A percentile compares a stretch with the other conserved stretches of the same genome.
These are phyloP conservation scores for Stylophora pistillata DNA, from an alignment of 64 coral and sea anemone species.

Conservation along the genomic window DNA sequence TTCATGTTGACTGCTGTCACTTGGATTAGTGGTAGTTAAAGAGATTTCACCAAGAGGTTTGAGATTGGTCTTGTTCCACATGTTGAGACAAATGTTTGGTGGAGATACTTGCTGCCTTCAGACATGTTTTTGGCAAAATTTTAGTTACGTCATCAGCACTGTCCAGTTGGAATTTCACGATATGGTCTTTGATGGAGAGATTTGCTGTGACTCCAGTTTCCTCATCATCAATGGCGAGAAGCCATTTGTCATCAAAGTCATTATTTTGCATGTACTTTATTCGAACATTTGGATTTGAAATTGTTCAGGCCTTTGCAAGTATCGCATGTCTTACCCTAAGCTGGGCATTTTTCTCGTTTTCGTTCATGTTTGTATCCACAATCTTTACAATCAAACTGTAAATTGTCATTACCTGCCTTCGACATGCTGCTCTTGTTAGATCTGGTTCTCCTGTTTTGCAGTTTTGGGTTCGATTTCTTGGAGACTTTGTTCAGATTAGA, in stretches of 20 bases:
- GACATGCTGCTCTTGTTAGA: too few species aligned
- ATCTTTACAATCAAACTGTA: too few species aligned
- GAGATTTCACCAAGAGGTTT: conserved; percentile 33
- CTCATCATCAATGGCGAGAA: too few species aligned
- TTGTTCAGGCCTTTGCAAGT: neutral
- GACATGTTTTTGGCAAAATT: conserved; percentile 40
- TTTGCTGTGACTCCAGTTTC: too few species aligned
- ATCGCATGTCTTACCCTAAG: neutral
- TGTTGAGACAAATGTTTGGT: conserved; percentile 1
- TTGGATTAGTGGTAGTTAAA: neutral
- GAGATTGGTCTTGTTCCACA: conserved; percentile 51
- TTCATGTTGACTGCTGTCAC: neutral
- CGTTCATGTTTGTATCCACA: neutral
- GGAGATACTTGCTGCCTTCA: conserved; percentile 29
- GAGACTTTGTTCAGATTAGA: neutral
- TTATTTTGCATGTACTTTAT: neutral
- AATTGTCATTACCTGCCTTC: too few species aligned
- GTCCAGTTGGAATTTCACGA: neutral
- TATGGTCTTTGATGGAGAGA: neutral
- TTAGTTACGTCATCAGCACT: conserved; percentile 46
- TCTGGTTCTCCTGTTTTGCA: too few species aligned
- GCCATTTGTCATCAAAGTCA: too few species aligned
- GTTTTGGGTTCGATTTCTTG: neutral
- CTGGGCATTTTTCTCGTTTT: neutral
- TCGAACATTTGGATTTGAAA: conserved; percentile 1